Evolutionary conservation across 2,113 vertebrate genomes (phyloP).

Genomic region (Malurus alboscapulatus): DNA sequence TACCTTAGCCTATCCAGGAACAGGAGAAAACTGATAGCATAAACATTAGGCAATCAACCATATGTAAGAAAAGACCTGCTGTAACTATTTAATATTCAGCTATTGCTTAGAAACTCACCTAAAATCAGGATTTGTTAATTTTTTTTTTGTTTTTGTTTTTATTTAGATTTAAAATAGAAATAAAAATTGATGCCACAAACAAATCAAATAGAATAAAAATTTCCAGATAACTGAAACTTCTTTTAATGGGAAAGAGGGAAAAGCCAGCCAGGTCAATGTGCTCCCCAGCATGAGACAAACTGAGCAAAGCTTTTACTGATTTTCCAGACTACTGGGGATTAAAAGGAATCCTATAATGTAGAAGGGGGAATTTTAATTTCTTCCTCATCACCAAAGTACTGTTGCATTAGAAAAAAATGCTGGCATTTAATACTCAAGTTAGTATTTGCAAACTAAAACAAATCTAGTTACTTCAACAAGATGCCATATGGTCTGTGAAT

Average conservation of each 20-base stretch:
- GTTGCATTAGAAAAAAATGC: neutral
- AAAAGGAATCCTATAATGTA: neutral
- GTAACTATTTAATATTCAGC: neutral
- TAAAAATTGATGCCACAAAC: neutral
- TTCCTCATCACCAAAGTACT: neutral
- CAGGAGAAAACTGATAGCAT: neutral
- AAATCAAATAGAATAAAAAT: neutral
- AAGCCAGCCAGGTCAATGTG: neutral
- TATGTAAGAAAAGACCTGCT: neutral
- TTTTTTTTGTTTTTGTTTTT: neutral
- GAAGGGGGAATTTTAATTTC: neutral
- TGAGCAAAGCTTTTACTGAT: neutral
- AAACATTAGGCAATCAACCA: neutral
- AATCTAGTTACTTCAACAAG: slow-evolving; percentile 32
- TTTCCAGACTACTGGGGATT: neutral
- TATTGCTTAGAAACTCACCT: neutral
- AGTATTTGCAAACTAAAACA: slow-evolving; percentile 41
- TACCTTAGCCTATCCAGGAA: neutral
- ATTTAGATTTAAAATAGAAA: neutral
- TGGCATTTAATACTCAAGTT: slow-evolving; percentile 9
- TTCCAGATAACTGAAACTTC: neutral
- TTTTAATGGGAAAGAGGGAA: neutral
- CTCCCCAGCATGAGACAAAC: neutral
- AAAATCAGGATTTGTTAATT: neutral
- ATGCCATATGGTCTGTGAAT: neutral